phyloP scores from a whole-genome alignment of 2,113 vertebrate genomes.

The Orycteropus afer region DNA sequence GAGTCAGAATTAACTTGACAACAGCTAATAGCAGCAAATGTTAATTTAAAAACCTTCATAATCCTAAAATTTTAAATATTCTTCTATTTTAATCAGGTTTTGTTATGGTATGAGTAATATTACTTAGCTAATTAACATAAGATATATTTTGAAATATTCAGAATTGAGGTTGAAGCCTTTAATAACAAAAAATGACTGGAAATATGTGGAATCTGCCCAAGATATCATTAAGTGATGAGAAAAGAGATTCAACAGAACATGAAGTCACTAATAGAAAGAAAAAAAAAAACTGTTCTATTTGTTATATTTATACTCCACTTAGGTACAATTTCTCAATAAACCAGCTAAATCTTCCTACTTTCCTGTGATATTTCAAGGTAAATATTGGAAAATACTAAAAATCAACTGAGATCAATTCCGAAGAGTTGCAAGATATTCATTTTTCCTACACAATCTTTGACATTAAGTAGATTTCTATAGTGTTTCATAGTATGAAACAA shows the following conservation, averaged over 20 bases:
- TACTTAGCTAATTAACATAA: neutral
- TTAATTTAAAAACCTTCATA: neutral
- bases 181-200: neutral
- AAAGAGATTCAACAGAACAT: neutral
- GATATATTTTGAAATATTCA: neutral
- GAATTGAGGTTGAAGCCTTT: neutral
- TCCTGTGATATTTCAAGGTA: slow-evolving; percentile 18
- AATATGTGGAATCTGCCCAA: neutral
- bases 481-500: neutral
- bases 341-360: neutral
- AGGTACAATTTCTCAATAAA: neutral
- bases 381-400: slow-evolving; percentile 20
- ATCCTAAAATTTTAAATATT: slow-evolving; percentile 25
- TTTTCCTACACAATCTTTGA: neutral
- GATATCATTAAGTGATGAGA: neutral
- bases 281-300: neutral
- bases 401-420: neutral
- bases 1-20: neutral
- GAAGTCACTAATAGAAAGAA: neutral
- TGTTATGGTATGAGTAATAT: neutral
- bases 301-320: neutral
- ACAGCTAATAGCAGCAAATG: neutral
- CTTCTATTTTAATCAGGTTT: slow-evolving; percentile 19
- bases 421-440: neutral
- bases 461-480: slow-evolving; percentile 41